These are phyloP conservation scores for Anguilla anguilla DNA, from an alignment of 2,797 vertebrate genomes.

Conservation along the genomic window DNA sequence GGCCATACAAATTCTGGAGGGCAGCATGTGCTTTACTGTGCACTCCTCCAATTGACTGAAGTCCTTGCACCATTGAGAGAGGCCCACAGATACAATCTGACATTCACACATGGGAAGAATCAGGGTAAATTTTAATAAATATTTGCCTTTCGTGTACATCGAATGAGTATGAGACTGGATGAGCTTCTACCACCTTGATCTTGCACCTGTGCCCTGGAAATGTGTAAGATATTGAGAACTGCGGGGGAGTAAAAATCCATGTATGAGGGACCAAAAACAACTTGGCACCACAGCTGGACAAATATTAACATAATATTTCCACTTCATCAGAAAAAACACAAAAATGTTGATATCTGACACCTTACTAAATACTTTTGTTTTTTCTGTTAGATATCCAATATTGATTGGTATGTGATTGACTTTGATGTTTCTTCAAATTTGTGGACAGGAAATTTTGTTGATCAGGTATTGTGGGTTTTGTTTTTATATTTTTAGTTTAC, in stretches of 20 bases:
- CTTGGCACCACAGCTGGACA: background rate
- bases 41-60: no score
- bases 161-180: background rate
- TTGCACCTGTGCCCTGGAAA: background rate
- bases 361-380: background rate
- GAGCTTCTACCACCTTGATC: background rate
- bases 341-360: background rate
- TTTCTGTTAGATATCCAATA: background rate
- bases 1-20: no score
- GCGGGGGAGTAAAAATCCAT: no score
- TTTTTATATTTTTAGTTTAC: background rate
- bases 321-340: background rate
- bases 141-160: background rate
- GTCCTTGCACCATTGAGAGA: no score
- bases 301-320: background rate
- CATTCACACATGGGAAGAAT: no score
- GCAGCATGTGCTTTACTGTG: no score
- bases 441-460: background rate
- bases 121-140: background rate
- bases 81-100: no score
- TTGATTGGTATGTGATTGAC: background rate
- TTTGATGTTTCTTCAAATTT: background rate
- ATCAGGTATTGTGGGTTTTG: background rate
- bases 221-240: background rate
- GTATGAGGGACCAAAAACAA: no score